Conservation (phyloP, 2,888 invertebrate species). For the Muscina levida region DNA sequence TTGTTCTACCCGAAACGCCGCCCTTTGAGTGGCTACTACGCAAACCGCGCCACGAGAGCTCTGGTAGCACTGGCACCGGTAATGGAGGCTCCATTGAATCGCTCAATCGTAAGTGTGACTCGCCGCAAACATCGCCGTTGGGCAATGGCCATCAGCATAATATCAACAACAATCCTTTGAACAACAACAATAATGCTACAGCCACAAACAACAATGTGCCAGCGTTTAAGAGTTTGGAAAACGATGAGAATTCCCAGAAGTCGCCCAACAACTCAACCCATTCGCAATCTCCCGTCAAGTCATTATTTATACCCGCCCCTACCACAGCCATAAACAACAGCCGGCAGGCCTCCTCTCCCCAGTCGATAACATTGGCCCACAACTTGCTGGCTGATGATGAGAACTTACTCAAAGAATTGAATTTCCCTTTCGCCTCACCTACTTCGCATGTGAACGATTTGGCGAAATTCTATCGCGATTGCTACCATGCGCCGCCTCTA, state of each 20-base stretch:
- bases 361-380: constrained; percentile 50
- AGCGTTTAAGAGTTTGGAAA: constrained; percentile 75
- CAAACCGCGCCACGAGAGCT: constrained; percentile 73
- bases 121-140: constrained; percentile 68
- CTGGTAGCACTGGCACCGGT: constrained; percentile 65
- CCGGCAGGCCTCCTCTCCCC: constrained; percentile 41
- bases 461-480: constrained; percentile 80
- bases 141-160: constrained; percentile 68
- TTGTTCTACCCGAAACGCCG: constrained; percentile 83
- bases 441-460: constrained; percentile 79
- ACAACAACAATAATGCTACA: constrained; percentile 68
- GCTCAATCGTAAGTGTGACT: constrained; percentile 72
- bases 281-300: constrained; percentile 75
- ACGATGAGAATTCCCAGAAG: constrained; percentile 66
- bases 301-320: constrained; percentile 74
- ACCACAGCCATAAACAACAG: constrained; percentile 13
- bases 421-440: constrained; percentile 80
- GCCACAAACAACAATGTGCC: constrained; percentile 73
- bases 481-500: constrained; percentile 79
- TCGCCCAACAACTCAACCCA: constrained; percentile 55
- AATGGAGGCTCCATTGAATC: constrained; percentile 73
- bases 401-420: constrained; percentile 78
- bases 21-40: constrained; percentile 83
- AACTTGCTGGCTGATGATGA: constrained; percentile 75
- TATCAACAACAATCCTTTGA: constrained; percentile 64